Conservation (phyloP, 2,113 vertebrate genomes). For the Patagioenas fasciata region DNA sequence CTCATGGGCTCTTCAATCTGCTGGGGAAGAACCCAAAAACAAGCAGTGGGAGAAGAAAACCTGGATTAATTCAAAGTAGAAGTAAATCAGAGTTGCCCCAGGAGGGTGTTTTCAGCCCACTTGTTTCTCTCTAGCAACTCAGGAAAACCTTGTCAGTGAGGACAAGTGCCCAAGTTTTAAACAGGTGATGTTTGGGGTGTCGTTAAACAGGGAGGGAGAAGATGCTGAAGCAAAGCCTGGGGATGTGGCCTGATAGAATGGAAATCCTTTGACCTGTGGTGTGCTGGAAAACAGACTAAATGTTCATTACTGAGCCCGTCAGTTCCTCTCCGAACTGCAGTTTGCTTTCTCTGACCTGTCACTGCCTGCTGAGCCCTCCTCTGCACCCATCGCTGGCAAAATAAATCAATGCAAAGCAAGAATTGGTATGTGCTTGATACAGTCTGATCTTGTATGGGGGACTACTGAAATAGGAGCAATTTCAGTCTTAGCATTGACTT, state of each 20-base stretch:
- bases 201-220: not conserved
- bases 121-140: not conserved
- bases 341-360: not conserved
- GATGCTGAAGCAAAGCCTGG: not conserved
- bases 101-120: not conserved
- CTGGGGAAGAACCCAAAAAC: fast-evolving
- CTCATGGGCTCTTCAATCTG: not conserved
- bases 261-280: not conserved
- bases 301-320: not conserved
- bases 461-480: not conserved
- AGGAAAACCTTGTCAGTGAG: not conserved
- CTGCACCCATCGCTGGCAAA: not conserved
- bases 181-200: not conserved
- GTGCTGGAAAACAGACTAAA: not conserved
- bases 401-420: not conserved
- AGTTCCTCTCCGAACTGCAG: not conserved
- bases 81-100: not conserved
- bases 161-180: not conserved
- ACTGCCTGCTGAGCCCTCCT: not conserved
- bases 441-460: not conserved
- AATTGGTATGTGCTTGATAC: not conserved
- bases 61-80: not conserved
- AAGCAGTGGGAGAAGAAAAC: not conserved
- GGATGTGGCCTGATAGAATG: not conserved
- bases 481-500: not conserved